Evolutionary conservation across 2,113 vertebrate species (phyloP).

Genomic region (Crypturellus undulatus): DNA sequence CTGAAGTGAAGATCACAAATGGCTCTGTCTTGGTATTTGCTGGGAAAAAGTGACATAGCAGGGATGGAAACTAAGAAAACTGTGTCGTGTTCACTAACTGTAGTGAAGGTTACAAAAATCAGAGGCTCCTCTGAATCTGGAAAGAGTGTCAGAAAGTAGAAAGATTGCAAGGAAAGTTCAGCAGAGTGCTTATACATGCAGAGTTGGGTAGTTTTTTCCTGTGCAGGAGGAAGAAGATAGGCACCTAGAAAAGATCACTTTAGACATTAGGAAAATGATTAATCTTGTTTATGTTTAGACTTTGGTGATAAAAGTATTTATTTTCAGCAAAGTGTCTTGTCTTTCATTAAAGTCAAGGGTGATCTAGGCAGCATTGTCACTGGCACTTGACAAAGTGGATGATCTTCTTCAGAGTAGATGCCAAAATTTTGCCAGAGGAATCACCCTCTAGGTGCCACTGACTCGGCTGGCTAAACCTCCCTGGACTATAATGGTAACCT

Average conservation of each 20-base stretch:
- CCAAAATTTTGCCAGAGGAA: neutral
- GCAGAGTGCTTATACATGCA: neutral
- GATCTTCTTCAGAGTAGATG: neutral
- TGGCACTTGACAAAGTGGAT: neutral
- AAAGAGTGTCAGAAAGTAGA: neutral
- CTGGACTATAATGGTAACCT: neutral
- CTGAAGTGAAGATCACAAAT: neutral
- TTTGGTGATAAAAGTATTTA: neutral
- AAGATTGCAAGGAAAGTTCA: neutral
- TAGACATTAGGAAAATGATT: neutral
- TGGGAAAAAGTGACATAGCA: neutral
- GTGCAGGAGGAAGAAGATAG: neutral
- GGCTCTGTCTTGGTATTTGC: accelerated
- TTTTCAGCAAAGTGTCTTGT: neutral
- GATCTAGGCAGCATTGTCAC: neutral
- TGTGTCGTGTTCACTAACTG: neutral
- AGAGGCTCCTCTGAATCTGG: neutral
- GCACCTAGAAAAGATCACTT: neutral
- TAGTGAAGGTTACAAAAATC: neutral
- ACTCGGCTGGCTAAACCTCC: neutral
- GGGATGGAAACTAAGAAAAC: neutral
- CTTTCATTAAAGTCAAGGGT: neutral
- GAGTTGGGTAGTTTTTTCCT: neutral
- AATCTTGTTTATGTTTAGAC: neutral
- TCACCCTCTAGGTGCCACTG: neutral